phyloP scores from a whole-genome alignment of 2,113 vertebrate species.

The Solea senegalensis region DNA sequence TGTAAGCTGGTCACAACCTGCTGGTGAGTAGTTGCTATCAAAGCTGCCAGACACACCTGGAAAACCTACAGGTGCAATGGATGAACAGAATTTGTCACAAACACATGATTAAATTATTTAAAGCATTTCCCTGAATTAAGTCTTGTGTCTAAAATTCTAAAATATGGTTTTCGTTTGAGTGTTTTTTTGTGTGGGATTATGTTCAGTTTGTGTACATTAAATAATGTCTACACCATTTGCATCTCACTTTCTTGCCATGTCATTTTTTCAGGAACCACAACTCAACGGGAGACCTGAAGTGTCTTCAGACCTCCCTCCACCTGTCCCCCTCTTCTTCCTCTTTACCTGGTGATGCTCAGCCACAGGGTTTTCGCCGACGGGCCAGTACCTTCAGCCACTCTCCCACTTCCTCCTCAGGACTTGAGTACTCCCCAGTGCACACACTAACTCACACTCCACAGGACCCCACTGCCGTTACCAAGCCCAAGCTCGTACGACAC shows the following conservation, averaged over 20 bases:
- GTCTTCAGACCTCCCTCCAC: slow-evolving; percentile 57
- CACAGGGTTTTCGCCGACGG: slow-evolving; percentile 85
- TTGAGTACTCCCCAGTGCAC: slow-evolving; percentile 58
- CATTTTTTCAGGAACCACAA: slow-evolving; percentile 75
- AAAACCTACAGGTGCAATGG: no score
- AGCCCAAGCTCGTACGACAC: slow-evolving; percentile 93
- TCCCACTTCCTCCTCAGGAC: slow-evolving; percentile 69
- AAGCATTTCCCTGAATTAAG: no score
- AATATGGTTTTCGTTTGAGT: no score
- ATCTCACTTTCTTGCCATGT: background rate
- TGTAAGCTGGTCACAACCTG: background rate
- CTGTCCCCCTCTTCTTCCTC: slow-evolving; percentile 47
- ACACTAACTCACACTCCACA: slow-evolving; percentile 67
- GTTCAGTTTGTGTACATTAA: no score
- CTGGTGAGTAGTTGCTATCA: no score
- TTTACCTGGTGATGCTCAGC: slow-evolving; percentile 63
- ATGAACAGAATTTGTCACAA: background rate
- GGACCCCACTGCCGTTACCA: slow-evolving; percentile 77
- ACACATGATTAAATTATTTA: background rate
- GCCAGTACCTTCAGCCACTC: slow-evolving; percentile 92
- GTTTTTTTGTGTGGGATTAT: background rate
- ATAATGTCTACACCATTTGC: background rate
- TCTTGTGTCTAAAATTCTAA: no score
- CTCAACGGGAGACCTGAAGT: slow-evolving; percentile 86
- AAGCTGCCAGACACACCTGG: background rate